Conservation (phyloP, 1,140 invertebrate genomes). For the Octopus bimaculoides region DNA sequence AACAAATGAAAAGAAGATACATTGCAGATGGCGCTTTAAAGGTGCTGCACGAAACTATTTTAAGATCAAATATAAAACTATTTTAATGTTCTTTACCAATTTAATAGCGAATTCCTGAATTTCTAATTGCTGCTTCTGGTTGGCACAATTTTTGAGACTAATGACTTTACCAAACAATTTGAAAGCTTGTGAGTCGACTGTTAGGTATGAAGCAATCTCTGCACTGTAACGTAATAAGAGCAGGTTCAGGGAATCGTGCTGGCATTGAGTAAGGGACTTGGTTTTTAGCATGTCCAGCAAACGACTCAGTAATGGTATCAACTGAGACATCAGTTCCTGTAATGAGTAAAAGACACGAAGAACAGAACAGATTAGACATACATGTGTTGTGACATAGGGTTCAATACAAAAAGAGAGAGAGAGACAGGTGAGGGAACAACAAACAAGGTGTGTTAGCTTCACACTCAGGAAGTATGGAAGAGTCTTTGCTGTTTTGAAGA, state of each 20-base stretch:
- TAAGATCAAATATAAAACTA: too few relatives aligned
- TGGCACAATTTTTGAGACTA: neutral
- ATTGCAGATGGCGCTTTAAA: too few relatives aligned
- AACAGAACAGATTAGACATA: neutral
- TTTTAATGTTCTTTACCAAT: constrained; percentile 17
- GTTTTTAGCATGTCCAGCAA: constrained; percentile 8
- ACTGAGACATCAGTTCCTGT: constrained; percentile 22
- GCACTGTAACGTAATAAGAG: constrained; percentile 23
- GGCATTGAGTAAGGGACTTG: neutral
- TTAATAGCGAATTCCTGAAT: constrained; percentile 23
- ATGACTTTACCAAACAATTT: constrained; percentile 22
- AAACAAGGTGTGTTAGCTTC: too few relatives aligned
- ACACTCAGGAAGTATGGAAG: too few relatives aligned
- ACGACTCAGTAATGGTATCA: constrained; percentile 20
- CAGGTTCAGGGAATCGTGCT: constrained; percentile 21
- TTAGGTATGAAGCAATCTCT: constrained; percentile 19
- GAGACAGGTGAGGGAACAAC: too few relatives aligned
- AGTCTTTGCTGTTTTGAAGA: too few relatives aligned
- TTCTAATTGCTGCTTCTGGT: neutral
- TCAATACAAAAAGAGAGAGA: too few relatives aligned
- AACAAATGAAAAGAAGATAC: too few relatives aligned
- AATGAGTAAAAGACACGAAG: constrained; percentile 1
- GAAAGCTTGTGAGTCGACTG: constrained; percentile 9
- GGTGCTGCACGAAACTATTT: neutral
- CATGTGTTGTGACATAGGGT: too few relatives aligned